These are phyloP conservation scores for Orius insidiosus DNA, from an alignment of 1,140 invertebrate genomes.

Conservation along the genomic window DNA sequence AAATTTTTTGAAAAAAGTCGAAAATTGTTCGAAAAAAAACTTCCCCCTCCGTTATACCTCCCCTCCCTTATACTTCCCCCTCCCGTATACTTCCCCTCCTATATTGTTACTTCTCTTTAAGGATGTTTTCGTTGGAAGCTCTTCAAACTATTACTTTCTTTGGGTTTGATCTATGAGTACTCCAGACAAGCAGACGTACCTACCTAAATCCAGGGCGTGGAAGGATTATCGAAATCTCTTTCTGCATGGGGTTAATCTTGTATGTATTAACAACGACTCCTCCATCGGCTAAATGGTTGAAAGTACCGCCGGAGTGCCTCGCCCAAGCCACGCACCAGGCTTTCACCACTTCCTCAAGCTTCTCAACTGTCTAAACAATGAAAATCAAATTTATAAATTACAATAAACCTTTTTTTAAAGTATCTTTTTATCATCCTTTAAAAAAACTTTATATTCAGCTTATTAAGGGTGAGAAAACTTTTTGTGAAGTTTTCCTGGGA, in stretches of 20 bases:
- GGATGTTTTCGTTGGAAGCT: no score
- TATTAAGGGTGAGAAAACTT: background rate
- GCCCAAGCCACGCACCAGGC: conserved; percentile 25
- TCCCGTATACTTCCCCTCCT: no score
- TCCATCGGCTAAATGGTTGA: conserved; percentile 9
- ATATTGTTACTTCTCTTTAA: no score
- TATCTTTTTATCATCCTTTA: no score
- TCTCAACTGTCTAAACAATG: conserved; percentile 22
- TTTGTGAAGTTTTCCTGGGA: background rate
- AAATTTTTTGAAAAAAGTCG: no score
- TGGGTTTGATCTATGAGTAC: no score
- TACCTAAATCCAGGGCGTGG: conserved; percentile 25
- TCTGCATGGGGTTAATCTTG: conserved; percentile 12
- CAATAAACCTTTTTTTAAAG: no score
- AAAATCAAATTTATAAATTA: background rate
- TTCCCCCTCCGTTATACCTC: no score
- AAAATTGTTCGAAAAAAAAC: no score
- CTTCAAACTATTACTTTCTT: no score
- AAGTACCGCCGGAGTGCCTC: conserved; percentile 3
- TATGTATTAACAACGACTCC: conserved; percentile 13
- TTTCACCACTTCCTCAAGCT: conserved; percentile 24
- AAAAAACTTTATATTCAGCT: background rate
- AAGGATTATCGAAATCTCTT: conserved; percentile 20
- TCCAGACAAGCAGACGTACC: no score
- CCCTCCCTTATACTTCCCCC: no score